Conservation (phyloP, 2,113 vertebrate genomes). For the Centropus bengalensis region DNA sequence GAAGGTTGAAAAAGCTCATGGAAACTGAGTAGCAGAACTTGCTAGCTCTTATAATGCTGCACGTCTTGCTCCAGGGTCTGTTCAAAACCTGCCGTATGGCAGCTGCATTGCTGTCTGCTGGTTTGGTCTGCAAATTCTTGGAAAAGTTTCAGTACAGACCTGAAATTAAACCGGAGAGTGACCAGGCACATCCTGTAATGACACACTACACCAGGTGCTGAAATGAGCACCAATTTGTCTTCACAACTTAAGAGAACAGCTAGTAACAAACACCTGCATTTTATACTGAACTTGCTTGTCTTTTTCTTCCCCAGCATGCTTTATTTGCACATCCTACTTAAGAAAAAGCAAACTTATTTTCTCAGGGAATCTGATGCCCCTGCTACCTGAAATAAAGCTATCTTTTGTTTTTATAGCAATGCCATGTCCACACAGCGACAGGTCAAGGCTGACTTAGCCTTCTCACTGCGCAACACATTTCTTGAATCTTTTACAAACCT, state of each 20-base stretch:
- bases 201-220: not conserved
- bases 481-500: not conserved
- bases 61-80: not conserved
- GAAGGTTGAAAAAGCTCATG: not conserved
- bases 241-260: not conserved
- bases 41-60: accelerated
- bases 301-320: not conserved
- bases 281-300: not conserved
- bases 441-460: not conserved
- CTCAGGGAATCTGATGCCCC: not conserved
- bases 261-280: not conserved
- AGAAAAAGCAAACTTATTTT: not conserved
- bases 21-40: not conserved
- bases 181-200: not conserved
- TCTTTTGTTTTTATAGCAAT: not conserved
- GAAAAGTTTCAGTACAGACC: not conserved
- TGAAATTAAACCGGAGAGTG: not conserved
- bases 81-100: not conserved
- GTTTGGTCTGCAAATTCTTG: not conserved
- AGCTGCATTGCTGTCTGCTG: not conserved
- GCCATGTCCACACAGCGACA: not conserved
- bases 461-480: not conserved
- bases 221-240: not conserved
- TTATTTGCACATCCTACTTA: not conserved
- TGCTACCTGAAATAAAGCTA: not conserved